Percentiles rank a stretch among this genome's conserved stretches.
Evolutionary conservation across 2,797 vertebrate genomes (phyloP).

Genomic region (Corythornis leucogaster): DNA sequence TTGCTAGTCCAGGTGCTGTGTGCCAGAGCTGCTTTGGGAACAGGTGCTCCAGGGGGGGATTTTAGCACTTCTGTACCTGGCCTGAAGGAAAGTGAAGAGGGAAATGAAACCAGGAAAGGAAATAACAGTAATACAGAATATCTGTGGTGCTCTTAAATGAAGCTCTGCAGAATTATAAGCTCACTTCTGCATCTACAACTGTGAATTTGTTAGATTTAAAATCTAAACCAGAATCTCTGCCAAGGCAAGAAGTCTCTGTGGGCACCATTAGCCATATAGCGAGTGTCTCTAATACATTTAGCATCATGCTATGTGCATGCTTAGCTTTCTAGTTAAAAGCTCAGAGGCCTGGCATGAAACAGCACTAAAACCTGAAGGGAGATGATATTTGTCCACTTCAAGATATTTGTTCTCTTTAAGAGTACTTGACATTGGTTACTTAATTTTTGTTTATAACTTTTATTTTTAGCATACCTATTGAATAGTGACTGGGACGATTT

Average conservation of each 20-base stretch:
- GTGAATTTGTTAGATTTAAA: neutral
- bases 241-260: neutral
- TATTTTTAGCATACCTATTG: neutral
- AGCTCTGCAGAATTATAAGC: neutral
- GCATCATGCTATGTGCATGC: neutral
- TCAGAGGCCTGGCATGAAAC: neutral
- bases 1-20: neutral
- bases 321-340: neutral
- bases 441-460: neutral
- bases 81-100: neutral
- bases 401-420: neutral
- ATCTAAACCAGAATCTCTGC: neutral
- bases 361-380: neutral
- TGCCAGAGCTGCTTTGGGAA: neutral
- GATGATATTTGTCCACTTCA: neutral
- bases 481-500: neutral
- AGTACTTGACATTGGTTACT: neutral
- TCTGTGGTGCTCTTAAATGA: neutral
- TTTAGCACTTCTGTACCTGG: neutral
- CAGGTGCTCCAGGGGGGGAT: neutral
- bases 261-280: accelerated
- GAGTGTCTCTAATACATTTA: neutral
- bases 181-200: neutral
- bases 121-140: neutral
- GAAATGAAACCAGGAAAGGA: neutral